Conservation (phyloP, 2,113 vertebrate species). For the Apeltes quadracus region DNA sequence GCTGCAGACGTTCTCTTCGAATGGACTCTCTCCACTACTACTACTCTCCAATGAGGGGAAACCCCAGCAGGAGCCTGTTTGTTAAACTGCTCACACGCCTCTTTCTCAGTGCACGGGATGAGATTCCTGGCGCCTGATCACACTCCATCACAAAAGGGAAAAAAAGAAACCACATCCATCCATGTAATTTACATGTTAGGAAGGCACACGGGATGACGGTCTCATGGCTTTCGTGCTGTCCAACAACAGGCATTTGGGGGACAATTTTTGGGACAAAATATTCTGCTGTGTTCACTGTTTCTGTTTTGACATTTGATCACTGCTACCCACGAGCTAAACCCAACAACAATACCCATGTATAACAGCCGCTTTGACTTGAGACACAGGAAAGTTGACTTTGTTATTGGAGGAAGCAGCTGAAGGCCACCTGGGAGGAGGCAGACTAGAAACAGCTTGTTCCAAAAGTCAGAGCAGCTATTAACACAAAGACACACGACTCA, state of each 20-base stretch:
- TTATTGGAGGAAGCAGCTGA: slow-evolving; percentile 28
- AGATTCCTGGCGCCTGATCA: slow-evolving; percentile 2
- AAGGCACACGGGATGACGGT: not conserved
- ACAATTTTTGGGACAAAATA: not conserved
- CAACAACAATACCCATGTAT: not conserved
- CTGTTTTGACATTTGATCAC: not conserved
- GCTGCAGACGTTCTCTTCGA: no score
- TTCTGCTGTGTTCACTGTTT: not conserved
- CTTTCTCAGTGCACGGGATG: not conserved
- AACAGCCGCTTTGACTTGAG: not conserved
- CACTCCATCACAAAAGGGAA: not conserved
- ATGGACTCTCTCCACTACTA: no score
- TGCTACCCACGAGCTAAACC: not conserved
- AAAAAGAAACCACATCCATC: not conserved
- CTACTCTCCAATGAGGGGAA: slow-evolving; percentile 18
- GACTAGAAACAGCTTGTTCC: slow-evolving; percentile 21
- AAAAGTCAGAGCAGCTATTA: slow-evolving; percentile 8
- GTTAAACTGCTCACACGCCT: not conserved
- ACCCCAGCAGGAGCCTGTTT: slow-evolving; percentile 17
- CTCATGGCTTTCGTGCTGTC: not conserved
- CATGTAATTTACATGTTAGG: not conserved
- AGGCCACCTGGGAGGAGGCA: slow-evolving; percentile 3
- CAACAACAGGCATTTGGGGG: not conserved
- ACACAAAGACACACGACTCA: not conserved
- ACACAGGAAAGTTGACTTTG: slow-evolving; percentile 5